A percentile compares a stretch with the other conserved stretches of the same genome.
Evolutionary conservation across 2,888 invertebrate species (phyloP).

Genomic region (Tortrix viridana): DNA sequence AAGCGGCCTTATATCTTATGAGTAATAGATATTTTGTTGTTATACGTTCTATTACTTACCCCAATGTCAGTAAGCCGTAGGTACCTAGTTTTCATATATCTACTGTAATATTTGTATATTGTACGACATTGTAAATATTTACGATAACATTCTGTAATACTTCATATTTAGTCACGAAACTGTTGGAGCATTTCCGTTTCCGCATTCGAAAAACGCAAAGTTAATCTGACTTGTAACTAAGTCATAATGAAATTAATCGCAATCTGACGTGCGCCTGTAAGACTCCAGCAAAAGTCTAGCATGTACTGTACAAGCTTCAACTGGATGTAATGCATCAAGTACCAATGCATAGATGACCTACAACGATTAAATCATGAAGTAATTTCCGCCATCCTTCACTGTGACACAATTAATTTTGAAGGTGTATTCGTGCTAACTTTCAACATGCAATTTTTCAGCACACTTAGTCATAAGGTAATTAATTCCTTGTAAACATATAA

Average conservation of each 20-base stretch:
- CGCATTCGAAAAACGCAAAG: slow-evolving; percentile 8
- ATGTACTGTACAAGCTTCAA: background rate
- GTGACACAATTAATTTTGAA: slow-evolving; percentile 25
- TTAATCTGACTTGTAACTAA: slow-evolving; percentile 4
- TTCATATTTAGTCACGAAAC: slow-evolving; percentile 26
- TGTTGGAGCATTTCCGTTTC: slow-evolving; percentile 22
- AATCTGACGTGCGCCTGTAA: slow-evolving; percentile 1
- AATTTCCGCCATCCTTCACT: slow-evolving; percentile 39
- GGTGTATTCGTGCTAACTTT: slow-evolving; percentile 20
- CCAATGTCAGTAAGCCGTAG: no score
- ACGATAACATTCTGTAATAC: background rate
- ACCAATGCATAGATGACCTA: slow-evolving; percentile 54
- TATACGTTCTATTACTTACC: no score
- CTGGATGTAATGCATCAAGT: slow-evolving; percentile 22
- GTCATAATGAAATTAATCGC: slow-evolving; percentile 1
- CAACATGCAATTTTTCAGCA: slow-evolving; percentile 30
- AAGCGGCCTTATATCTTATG: no score
- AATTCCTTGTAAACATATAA: slow-evolving; percentile 1
- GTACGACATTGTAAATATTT: no score
- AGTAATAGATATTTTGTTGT: no score
- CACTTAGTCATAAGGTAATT: slow-evolving; percentile 18
- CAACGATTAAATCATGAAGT: slow-evolving; percentile 50
- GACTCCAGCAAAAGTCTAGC: background rate
- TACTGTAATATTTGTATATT: no score
- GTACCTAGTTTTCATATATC: no score